Base-by-base conservation (phyloP, 1,140 invertebrate species). In the Panulirus ornatus region DNA sequence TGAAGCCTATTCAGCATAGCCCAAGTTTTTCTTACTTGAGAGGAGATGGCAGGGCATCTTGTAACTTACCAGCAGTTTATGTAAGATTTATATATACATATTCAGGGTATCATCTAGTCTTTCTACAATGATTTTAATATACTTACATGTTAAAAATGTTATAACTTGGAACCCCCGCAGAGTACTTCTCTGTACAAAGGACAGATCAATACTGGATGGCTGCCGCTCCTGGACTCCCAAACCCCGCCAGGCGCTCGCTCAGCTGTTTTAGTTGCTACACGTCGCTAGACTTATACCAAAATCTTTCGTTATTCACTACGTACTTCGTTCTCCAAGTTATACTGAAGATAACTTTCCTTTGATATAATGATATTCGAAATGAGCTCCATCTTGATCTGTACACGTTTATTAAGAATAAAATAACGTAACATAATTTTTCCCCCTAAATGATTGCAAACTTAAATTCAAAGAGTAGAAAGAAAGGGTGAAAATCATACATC, bases 131-230 rank as follows among this genome's bases (percentile, higher is more conserved):
- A 66, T 30, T 22, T 1, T 30, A 11, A 6, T 0, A 0, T 66
- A 66, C 58, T 66, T 66, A 66, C 58, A 30, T 66, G 58, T 66
- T 66, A n/a, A 66, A 30, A 2, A 30, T 66, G 58, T 66, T 8
- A 66, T 3, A 27, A 30, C 27, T 9, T 66, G n/a, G n/a, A 66
- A 58, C n/a, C 11, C 58, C 58, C 58, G 58, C 58, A 66, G 58
- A 66, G 58, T 66, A 66, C 11, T 30, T 66, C 0, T 82, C 70
- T 54, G 70, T 73, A 58, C 87, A 11, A 40, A 81, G 54, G 70
- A 83, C 76, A 89, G 70, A 89, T 89, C 87, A 89, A 89, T 89
- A 89, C 87, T 89, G 78, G 63, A 27, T 2, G 63, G 30, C 58
- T 38, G 79, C 27, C 30, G 87, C 40, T 58, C 66, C 58, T 54